Base-by-base conservation (phyloP, 2,888 invertebrate species). In the Drosophila robusta region DNA sequence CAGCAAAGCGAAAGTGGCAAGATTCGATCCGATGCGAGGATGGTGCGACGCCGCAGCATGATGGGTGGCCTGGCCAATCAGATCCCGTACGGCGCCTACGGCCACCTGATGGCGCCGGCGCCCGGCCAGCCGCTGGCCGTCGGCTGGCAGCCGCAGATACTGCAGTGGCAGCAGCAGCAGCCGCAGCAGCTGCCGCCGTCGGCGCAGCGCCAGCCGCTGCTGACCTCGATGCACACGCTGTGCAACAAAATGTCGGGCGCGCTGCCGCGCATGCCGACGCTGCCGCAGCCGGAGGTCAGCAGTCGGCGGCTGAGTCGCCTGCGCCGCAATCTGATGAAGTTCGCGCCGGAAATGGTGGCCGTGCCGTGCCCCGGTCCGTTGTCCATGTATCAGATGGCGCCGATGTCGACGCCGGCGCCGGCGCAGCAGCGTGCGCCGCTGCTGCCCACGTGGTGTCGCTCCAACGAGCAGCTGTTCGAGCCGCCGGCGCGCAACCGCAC, bases 1-100 rank as follows among this genome's bases (percentile, higher is more conserved):
- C 36, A 41, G 12, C 18, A 34, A 4, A 49, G 7, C 26, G 14
- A 14, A 12, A 55, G 1, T 24, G 16, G 26, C 29, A 18, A 44
- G 36, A n/a, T 9, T 4, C 36, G 11, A 26, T 14, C 5, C 7
- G 12, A 12, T 7, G 11, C 51, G 8, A 34, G 2, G 12, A 82
- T 83, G 83, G 75, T 65, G 50, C 65, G 82, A 14, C 75, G 68
- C 34, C 70, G 65, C 44, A 26, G 38, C 9, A n/a, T 52, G 16
- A 39, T 66, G 24, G 38, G 32, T 14, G 44, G 52, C 6, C 12
- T 80, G 46, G 58, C 62, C 58, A 63, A 55, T 11, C 65, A 80
- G 22, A 18, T 71, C 7, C 60, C 78, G 14, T 18, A 62, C 55
- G 49, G 26, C 9, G 57, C 61, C 44, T 74, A 50, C 7, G 81